Conservation (phyloP, 2,113 vertebrate genomes). For the Emydocephalus ijimae region DNA sequence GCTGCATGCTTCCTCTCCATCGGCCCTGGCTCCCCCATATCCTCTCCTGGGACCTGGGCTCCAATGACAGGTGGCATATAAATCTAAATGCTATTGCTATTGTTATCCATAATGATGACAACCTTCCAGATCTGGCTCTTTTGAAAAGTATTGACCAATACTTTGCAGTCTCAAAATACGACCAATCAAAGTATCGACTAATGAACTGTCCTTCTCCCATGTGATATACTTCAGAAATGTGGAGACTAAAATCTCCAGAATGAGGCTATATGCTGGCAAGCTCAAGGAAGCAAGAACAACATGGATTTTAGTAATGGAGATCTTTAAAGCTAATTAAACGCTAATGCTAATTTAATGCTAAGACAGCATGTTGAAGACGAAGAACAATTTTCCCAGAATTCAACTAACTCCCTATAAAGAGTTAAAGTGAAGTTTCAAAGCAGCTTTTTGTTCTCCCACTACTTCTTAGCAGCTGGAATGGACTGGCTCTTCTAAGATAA, state of each 20-base stretch:
- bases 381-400: neutral
- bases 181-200: neutral
- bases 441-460: neutral
- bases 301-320: neutral
- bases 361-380: neutral
- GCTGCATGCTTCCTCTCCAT: rapidly evolving
- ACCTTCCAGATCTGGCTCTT: neutral
- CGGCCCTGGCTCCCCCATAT: too few relatives aligned
- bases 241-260: neutral
- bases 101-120: neutral
- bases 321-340: neutral
- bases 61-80: neutral
- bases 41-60: neutral
- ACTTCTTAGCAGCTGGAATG: neutral
- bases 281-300: neutral
- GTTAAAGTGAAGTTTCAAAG: neutral
- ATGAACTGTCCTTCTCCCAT: neutral
- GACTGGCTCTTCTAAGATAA: neutral
- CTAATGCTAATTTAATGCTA: neutral
- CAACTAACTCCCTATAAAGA: neutral
- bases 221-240: neutral
- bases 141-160: neutral
- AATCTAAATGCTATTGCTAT: neutral
- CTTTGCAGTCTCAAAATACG: neutral
- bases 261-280: neutral